Conservation (phyloP, 35 echinoderm and acorn worm genomes). For the Acanthaster planci region DNA sequence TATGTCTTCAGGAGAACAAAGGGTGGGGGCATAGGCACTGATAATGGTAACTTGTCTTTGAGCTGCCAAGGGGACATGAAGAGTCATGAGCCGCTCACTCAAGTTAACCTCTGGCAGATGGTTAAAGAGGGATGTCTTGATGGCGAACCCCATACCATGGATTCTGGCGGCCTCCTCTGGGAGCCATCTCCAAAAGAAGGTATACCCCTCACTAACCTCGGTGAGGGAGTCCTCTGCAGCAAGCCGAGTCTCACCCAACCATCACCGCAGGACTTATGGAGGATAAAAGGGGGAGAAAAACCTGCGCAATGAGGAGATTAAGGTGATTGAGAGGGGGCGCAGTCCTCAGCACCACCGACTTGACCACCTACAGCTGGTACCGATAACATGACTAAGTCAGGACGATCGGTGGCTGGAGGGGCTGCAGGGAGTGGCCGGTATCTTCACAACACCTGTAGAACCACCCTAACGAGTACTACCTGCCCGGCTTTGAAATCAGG, state of each 20-base stretch:
- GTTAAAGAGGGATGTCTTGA: slow-evolving; percentile 3
- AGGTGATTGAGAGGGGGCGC: too few relatives aligned
- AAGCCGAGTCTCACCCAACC: not conserved
- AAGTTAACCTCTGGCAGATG: not conserved
- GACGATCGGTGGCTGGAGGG: too few relatives aligned
- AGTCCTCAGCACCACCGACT: too few relatives aligned
- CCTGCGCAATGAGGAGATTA: too few relatives aligned
- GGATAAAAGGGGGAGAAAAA: too few relatives aligned
- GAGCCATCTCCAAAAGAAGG: slow-evolving; percentile 36
- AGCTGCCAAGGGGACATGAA: not conserved
- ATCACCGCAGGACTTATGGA: too few relatives aligned
- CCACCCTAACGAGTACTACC: too few relatives aligned
- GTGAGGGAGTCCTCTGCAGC: not conserved
- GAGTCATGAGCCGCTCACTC: slow-evolving; percentile 37
- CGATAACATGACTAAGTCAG: too few relatives aligned
- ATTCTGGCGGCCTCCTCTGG: not conserved
- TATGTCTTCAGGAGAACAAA: not conserved
- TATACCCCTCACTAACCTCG: not conserved
- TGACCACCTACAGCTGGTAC: too few relatives aligned
- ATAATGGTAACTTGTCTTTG: slow-evolving; percentile 10
- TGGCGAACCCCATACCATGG: slow-evolving; percentile 1
- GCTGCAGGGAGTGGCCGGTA: too few relatives aligned
- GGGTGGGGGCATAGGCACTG: slow-evolving; percentile 19
- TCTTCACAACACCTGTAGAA: too few relatives aligned
- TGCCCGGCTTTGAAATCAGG: too few relatives aligned